These are phyloP conservation scores for Chaunax sp. DNA, from an alignment of 2,797 vertebrate species.

Conservation along the genomic window DNA sequence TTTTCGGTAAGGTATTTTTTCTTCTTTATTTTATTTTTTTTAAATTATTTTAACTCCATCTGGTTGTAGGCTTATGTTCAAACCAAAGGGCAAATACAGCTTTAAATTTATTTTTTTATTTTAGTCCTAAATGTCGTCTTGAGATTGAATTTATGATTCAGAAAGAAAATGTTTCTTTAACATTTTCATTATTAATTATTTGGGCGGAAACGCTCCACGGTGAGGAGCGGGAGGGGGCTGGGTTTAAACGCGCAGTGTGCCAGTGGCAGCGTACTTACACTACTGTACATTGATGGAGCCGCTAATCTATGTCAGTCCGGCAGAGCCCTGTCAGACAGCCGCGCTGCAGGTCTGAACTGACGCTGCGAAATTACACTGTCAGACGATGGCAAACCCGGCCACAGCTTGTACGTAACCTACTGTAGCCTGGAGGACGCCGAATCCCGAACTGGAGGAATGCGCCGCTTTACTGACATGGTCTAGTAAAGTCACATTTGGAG, in stretches of 20 bases:
- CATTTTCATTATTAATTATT: constrained; percentile 26
- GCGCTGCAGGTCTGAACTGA: constrained; percentile 66
- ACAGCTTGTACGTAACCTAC: constrained; percentile 24
- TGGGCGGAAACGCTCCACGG: constrained; percentile 76
- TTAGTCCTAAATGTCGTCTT: background rate
- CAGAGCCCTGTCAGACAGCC: constrained; percentile 66
- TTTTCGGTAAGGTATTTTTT: too few relatives aligned
- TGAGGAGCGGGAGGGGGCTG: constrained; percentile 78
- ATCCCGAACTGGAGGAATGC: constrained; percentile 75
- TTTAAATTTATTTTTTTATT: background rate
- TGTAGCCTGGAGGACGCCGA: constrained; percentile 40
- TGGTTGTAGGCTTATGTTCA: too few relatives aligned
- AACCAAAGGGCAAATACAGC: too few relatives aligned
- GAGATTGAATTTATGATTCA: background rate
- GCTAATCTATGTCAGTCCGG: constrained; percentile 73
- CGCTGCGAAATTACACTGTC: constrained; percentile 56
- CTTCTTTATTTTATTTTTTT: too few relatives aligned
- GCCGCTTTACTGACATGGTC: constrained; percentile 46
- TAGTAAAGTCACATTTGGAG: constrained; percentile 50
- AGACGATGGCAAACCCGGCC: constrained; percentile 62
- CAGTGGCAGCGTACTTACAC: constrained; percentile 45
- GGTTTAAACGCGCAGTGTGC: constrained; percentile 78
- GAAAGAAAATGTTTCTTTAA: background rate
- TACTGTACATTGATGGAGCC: constrained; percentile 81
- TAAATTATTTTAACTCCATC: too few relatives aligned